Percentiles rank a stretch among this genome's conserved stretches.
These are phyloP conservation scores for Mormoops blainvillei DNA, from an alignment of 2,113 vertebrate species.

Conservation along the genomic window DNA sequence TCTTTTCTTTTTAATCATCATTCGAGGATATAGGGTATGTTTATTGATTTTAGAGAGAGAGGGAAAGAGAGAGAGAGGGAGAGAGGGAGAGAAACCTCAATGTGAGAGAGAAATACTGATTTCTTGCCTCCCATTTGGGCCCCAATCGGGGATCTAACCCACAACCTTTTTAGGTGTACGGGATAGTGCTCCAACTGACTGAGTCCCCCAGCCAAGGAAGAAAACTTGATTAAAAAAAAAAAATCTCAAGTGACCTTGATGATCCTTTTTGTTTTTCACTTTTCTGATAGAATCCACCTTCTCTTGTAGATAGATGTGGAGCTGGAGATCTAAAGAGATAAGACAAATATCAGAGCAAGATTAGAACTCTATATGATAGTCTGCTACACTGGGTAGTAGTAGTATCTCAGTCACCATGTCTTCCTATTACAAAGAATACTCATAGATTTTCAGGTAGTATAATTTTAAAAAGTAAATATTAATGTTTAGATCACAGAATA, in stretches of 20 bases:
- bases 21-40: no score
- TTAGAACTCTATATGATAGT: background rate
- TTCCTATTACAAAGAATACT: background rate
- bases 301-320: background rate
- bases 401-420: background rate
- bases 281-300: background rate
- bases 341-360: background rate
- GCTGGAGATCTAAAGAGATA: background rate
- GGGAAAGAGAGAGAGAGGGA: no score
- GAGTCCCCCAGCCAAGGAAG: no score
- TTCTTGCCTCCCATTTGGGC: no score
- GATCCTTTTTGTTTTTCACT: background rate
- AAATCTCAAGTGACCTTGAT: background rate
- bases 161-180: no score
- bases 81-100: no score
- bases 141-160: no score
- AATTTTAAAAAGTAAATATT: background rate
- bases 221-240: background rate
- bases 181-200: no score
- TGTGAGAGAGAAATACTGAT: no score
- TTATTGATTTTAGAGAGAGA: no score
- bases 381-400: background rate
- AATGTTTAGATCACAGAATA: background rate
- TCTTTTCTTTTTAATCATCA: background rate
- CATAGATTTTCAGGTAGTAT: background rate